These are phyloP conservation scores for Heliconius charithonia DNA, from an alignment of 2,888 invertebrate species.

Conservation along the genomic window DNA sequence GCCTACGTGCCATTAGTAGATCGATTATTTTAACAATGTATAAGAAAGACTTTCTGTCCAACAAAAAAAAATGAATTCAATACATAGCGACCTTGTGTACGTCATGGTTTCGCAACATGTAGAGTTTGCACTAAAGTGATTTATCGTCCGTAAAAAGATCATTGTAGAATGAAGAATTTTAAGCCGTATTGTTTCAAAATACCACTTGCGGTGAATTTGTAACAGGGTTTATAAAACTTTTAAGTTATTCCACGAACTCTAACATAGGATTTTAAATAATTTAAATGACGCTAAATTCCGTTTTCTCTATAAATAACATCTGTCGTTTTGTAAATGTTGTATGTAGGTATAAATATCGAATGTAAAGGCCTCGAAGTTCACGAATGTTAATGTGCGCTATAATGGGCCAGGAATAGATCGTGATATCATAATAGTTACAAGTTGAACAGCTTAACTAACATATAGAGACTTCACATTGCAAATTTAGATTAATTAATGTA, in stretches of 20 bases:
- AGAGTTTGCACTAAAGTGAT: conserved; percentile 71
- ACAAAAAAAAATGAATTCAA: conserved; percentile 51
- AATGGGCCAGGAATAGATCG: conserved; percentile 71
- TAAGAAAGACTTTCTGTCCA: conserved; percentile 71
- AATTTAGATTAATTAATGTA: conserved; percentile 34
- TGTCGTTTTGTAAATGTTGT: conserved; percentile 28
- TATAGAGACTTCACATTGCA: conserved; percentile 51
- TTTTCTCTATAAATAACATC: conserved; percentile 25
- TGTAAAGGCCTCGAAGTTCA: conserved; percentile 69
- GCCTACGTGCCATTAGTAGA: conserved; percentile 67
- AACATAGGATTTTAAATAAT: not conserved
- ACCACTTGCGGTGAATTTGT: conserved; percentile 76
- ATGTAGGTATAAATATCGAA: conserved; percentile 36
- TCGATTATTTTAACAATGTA: conserved; percentile 73
- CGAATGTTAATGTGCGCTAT: conserved; percentile 65
- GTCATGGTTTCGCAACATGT: conserved; percentile 74
- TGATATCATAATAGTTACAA: conserved; percentile 74
- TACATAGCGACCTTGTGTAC: conserved; percentile 71
- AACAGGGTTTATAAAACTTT: conserved; percentile 53
- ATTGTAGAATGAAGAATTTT: conserved; percentile 64
- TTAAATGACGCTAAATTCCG: conserved; percentile 2
- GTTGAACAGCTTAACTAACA: conserved; percentile 60
- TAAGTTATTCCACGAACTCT: conserved; percentile 14
- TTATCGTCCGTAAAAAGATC: conserved; percentile 63
- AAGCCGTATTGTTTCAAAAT: conserved; percentile 69